Evolutionary conservation across 2,113 vertebrate species (phyloP).

Genomic region (Cercopithecus mona): DNA sequence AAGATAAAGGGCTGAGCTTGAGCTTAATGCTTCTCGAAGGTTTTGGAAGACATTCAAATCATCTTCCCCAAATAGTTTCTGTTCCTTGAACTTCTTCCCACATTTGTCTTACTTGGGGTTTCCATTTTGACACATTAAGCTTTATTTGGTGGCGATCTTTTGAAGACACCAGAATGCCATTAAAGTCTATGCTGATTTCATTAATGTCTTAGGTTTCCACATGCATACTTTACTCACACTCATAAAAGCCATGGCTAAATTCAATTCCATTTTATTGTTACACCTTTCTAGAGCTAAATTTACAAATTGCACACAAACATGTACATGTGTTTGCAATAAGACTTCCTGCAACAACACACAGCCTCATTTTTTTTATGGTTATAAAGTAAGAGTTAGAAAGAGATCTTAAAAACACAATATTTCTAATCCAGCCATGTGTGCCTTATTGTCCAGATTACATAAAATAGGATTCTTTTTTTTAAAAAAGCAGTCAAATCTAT

Average conservation of each 20-base stretch:
- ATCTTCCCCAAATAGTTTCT: constrained; percentile 47
- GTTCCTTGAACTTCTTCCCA: constrained; percentile 37
- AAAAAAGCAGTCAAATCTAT: background rate
- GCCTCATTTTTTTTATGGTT: background rate
- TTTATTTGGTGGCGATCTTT: constrained; percentile 9
- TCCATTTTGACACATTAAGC: constrained; percentile 13
- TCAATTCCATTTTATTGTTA: background rate
- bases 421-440: background rate
- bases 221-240: background rate
- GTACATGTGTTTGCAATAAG: background rate
- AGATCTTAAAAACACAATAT: background rate
- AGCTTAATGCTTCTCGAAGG: constrained; percentile 54
- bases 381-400: constrained; percentile 16
- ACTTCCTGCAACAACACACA: background rate
- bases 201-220: background rate
- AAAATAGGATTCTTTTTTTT: background rate
- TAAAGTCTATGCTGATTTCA: background rate
- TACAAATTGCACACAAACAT: constrained; percentile 15
- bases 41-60: constrained; percentile 65
- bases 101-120: constrained; percentile 47
- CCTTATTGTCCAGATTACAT: background rate
- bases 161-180: constrained; percentile 34
- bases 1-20: constrained; percentile 70
- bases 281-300: constrained; percentile 38
- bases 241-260: background rate